phyloP scores from a whole-genome alignment of 2,113 vertebrate species.

The Xiphophorus hellerii region DNA sequence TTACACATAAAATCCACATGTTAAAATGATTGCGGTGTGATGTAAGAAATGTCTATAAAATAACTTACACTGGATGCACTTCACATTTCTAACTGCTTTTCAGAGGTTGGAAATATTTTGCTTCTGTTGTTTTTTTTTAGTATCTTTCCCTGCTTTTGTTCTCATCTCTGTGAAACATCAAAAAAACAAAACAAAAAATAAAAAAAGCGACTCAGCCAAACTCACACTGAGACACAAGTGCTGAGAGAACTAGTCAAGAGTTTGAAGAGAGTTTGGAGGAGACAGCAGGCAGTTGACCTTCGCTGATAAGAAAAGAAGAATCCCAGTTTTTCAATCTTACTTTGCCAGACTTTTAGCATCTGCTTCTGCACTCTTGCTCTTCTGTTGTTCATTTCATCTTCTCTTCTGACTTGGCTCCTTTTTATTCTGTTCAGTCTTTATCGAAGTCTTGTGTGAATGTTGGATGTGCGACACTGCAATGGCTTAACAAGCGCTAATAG shows the following conservation, averaged over 20 bases:
- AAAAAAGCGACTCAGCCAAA: not conserved
- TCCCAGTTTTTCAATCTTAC: slow-evolving; percentile 20
- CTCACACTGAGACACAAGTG: slow-evolving; percentile 19
- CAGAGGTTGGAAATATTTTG: slow-evolving; percentile 33
- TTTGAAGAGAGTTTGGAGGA: slow-evolving; percentile 17
- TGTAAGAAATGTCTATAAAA: slow-evolving; percentile 45
- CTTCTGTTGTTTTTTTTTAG: slow-evolving; percentile 26
- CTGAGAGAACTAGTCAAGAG: slow-evolving; percentile 9
- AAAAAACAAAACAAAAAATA: slow-evolving; percentile 7
- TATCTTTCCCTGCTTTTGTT: not conserved
- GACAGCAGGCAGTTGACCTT: slow-evolving; percentile 52
- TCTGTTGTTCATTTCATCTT: slow-evolving; percentile 10
- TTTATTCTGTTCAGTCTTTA: not conserved
- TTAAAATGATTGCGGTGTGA: slow-evolving; percentile 23
- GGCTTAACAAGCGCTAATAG: slow-evolving; percentile 2
- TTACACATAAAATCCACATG: slow-evolving; percentile 9
- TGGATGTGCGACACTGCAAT: not conserved
- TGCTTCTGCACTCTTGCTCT: slow-evolving; percentile 30
- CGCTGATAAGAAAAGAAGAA: slow-evolving; percentile 36
- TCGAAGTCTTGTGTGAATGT: not conserved
- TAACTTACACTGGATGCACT: slow-evolving; percentile 24
- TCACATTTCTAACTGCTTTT: slow-evolving; percentile 12
- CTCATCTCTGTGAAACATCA: slow-evolving; percentile 31
- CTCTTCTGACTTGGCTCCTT: slow-evolving; percentile 4
- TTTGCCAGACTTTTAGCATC: slow-evolving; percentile 28